Evolutionary conservation across 2,888 invertebrate genomes (phyloP).

Genomic region (Drosophila monieri): DNA sequence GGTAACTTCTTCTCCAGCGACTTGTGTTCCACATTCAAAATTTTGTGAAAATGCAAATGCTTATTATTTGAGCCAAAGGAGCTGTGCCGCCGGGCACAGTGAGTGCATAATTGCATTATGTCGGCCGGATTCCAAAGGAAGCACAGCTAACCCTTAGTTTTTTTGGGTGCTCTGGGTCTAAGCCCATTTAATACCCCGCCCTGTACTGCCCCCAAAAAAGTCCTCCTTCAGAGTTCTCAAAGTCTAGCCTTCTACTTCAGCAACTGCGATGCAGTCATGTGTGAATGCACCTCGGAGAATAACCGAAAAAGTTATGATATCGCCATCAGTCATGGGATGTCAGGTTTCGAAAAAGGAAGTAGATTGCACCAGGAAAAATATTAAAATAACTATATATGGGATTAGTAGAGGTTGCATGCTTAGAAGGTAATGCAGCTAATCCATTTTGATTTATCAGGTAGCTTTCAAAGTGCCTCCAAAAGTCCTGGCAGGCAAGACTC

Average conservation of each 20-base stretch:
- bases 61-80: constrained; percentile 60
- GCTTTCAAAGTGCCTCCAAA: too few relatives aligned
- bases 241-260: constrained; percentile 2
- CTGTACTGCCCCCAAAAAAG: neutral
- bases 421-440: neutral
- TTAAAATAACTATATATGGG: neutral
- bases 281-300: constrained; percentile 71
- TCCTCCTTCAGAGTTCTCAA: constrained; percentile 4
- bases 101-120: constrained; percentile 68
- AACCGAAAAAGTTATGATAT: constrained; percentile 63
- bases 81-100: constrained; percentile 59
- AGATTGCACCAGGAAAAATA: neutral
- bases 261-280: constrained; percentile 65
- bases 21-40: constrained; percentile 57
- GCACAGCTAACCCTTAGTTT: constrained; percentile 17
- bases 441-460: neutral
- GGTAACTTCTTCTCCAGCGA: constrained; percentile 44
- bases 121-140: constrained; percentile 38
- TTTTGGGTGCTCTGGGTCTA: neutral
- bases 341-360: neutral
- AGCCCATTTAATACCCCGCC: constrained; percentile 1
- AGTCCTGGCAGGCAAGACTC: neutral
- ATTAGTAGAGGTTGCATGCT: neutral
- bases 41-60: constrained; percentile 66
- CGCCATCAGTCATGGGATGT: constrained; percentile 46